phyloP scores from a whole-genome alignment of 2,113 vertebrate genomes.

The Hemibagrus wyckioides region DNA sequence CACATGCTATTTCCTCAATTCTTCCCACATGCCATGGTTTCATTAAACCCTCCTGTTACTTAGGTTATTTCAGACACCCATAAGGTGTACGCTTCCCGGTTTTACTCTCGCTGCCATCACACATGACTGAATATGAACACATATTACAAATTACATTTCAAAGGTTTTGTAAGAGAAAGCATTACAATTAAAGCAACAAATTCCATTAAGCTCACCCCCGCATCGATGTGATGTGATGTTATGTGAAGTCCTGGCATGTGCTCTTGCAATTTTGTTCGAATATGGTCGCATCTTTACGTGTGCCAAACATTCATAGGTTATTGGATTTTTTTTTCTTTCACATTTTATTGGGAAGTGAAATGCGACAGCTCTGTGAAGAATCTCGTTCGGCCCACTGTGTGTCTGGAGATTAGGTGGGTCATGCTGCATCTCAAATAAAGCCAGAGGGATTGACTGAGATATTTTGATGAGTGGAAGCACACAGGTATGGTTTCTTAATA shows the following conservation, averaged over 20 bases:
- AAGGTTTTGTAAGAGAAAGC: neutral
- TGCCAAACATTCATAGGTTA: neutral
- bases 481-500: neutral
- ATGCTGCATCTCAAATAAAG: neutral
- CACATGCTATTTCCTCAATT: neutral
- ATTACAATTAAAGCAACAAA: neutral
- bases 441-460: neutral
- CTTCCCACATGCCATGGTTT: neutral
- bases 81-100: neutral
- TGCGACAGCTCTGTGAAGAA: neutral
- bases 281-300: neutral
- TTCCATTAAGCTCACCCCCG: neutral
- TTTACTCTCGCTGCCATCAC: neutral
- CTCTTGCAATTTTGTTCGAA: neutral
- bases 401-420: conserved; percentile 2
- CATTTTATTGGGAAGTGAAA: neutral
- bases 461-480: conserved; percentile 3
- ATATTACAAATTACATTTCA: neutral
- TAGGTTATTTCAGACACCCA: neutral
- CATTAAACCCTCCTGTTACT: neutral
- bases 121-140: neutral
- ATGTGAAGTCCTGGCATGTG: too few species aligned
- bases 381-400: neutral
- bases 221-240: neutral
- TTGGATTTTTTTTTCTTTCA: neutral